phyloP scores from a whole-genome alignment of 2,797 vertebrate species.

The Bufotes viridis region DNA sequence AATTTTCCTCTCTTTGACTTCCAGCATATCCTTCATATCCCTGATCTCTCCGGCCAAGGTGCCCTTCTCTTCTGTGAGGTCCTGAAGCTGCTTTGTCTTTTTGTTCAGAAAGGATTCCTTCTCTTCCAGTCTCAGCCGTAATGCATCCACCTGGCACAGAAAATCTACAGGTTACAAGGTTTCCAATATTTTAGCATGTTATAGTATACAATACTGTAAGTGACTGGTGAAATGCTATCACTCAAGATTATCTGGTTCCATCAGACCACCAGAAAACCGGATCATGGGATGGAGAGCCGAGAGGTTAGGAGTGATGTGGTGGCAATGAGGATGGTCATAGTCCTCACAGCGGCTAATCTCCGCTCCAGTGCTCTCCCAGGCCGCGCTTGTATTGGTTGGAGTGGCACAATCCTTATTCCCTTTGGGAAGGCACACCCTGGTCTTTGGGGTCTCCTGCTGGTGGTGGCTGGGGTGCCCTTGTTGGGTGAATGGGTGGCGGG shows the following conservation, averaged over 20 bases:
- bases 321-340: no score
- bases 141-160: conserved; percentile 88
- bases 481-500: no score
- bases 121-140: conserved; percentile 94
- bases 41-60: conserved; percentile 96
- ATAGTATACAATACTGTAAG: background rate
- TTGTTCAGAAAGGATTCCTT: conserved; percentile 98
- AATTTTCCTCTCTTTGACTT: conserved; percentile 98
- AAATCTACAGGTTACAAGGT: background rate
- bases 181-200: background rate
- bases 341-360: no score
- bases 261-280: background rate
- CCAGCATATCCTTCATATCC: conserved; percentile 99
- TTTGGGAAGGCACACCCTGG: no score
- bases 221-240: background rate
- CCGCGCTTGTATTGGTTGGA: no score
- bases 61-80: conserved; percentile 98
- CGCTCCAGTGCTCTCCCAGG: no score
- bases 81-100: conserved; percentile 98
- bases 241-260: background rate
- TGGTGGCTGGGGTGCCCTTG: no score
- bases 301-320: no score
- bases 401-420: no score
- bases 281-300: no score
- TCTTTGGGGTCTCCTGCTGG: no score